Evolutionary conservation across 2,113 vertebrate species (phyloP).

Genomic region (Urocynchramus pylzowi): DNA sequence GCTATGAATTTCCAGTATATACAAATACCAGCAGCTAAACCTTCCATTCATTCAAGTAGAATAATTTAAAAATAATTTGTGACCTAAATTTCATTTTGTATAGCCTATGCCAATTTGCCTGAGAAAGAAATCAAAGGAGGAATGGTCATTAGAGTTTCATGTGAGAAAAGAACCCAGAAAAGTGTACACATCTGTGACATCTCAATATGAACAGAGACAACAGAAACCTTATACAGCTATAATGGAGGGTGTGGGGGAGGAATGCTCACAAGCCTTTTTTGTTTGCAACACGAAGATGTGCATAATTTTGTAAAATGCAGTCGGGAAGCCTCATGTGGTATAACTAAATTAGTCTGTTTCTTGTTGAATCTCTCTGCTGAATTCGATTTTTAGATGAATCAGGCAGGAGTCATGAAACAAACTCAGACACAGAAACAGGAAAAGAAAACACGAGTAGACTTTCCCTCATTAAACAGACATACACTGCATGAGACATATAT

Average conservation of each 20-base stretch:
- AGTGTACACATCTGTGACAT: slow-evolving; percentile 47
- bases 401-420: neutral
- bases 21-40: neutral
- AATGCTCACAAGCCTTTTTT: neutral
- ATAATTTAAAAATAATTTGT: neutral
- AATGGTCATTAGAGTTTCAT: neutral
- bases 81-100: slow-evolving; percentile 16
- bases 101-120: neutral
- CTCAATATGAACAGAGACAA: slow-evolving; percentile 40
- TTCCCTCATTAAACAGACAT: neutral
- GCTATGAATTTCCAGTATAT: neutral
- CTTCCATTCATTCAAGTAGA: neutral
- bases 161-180: slow-evolving; percentile 4
- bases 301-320: neutral
- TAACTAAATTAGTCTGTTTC: neutral
- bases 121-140: slow-evolving; percentile 21
- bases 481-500: neutral
- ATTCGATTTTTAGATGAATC: neutral
- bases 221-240: neutral
- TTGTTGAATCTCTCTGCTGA: neutral
- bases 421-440: neutral
- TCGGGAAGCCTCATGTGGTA: neutral
- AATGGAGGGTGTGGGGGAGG: neutral
- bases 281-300: neutral
- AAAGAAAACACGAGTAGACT: neutral